These are phyloP conservation scores for Oncopodura yosiiana DNA, from an alignment of 1,140 invertebrate species.

Conservation along the genomic window DNA sequence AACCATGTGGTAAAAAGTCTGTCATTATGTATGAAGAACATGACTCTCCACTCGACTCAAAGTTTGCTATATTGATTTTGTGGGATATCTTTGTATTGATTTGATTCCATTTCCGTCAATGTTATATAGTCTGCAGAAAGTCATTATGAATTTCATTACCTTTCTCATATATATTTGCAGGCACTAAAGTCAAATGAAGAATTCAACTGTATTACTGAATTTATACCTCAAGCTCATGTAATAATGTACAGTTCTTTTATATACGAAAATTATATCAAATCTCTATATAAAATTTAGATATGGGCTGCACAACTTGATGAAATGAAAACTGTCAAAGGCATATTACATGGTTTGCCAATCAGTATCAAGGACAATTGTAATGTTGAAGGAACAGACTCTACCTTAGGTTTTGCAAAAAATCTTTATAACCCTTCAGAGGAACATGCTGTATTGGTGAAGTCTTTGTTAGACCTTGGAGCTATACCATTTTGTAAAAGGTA, in stretches of 20 bases:
- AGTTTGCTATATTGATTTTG: too few species aligned
- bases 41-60: too few species aligned
- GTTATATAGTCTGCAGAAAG: neutral
- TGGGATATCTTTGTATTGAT: too few species aligned
- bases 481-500: conserved; percentile 43
- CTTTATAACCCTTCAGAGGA: conserved; percentile 37
- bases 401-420: conserved; percentile 25
- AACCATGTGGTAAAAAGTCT: too few species aligned
- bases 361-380: conserved; percentile 38
- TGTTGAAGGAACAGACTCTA: conserved; percentile 42
- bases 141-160: neutral
- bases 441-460: conserved; percentile 38
- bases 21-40: too few species aligned
- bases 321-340: conserved; percentile 26
- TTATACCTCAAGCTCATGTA: conserved; percentile 24
- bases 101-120: conserved; percentile 1
- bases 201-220: conserved; percentile 28
- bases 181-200: neutral
- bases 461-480: conserved; percentile 37
- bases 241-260: neutral
- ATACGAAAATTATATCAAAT: neutral
- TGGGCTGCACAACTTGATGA: conserved; percentile 38
- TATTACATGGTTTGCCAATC: conserved; percentile 39
- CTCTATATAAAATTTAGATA: conserved; percentile 27
- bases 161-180: too few species aligned